Conservation (phyloP, 2,888 invertebrate species). For the Platycheirus albimanus region DNA sequence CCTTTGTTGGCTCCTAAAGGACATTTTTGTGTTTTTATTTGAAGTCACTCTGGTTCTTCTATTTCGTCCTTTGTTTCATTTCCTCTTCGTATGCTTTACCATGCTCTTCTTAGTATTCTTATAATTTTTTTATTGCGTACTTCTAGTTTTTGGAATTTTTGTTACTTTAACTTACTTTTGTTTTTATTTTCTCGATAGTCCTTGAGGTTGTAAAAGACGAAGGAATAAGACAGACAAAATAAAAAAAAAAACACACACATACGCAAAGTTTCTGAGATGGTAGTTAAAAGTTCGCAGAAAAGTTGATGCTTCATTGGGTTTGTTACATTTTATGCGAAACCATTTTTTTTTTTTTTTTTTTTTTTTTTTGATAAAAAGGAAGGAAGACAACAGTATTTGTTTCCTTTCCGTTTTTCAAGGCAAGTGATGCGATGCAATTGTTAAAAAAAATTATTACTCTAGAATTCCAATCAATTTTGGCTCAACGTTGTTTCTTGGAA, state of each 20-base stretch:
- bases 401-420: background rate
- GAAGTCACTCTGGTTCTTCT: background rate
- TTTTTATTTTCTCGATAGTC: background rate
- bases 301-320: conserved; percentile 15
- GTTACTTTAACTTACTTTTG: conserved; percentile 1
- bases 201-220: conserved; percentile 2
- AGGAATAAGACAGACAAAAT: conserved; percentile 3
- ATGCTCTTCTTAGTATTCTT: conserved; percentile 5
- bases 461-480: no score
- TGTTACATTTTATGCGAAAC: conserved; percentile 10
- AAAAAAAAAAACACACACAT: conserved; percentile 10
- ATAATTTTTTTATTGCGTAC: conserved; percentile 36
- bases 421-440: no score
- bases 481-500: no score
- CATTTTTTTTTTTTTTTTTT: background rate
- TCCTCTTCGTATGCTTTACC: background rate
- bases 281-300: conserved; percentile 16
- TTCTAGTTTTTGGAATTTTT: background rate
- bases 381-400: background rate
- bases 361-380: no score
- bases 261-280: background rate
- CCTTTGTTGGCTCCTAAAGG: conserved; percentile 52
- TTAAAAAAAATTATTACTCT: no score
- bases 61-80: background rate
- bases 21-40: conserved; percentile 49